Evolutionary conservation across 2,888 invertebrate species (phyloP).

Genomic region (Cephus pulcher): DNA sequence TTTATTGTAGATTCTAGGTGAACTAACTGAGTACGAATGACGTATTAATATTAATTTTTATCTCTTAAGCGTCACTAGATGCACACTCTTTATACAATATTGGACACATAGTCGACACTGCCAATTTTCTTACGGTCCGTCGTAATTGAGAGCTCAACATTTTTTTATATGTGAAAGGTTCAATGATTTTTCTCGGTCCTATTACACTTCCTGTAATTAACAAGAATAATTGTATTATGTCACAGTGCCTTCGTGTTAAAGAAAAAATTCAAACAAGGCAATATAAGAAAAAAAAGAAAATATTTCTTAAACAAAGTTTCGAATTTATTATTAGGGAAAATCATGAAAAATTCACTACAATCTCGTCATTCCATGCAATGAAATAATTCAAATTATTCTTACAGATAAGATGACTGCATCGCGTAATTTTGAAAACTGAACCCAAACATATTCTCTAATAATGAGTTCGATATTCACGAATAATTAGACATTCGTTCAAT

Average conservation of each 20-base stretch:
- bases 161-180: background rate
- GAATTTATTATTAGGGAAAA: too few species aligned
- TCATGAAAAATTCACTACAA: too few species aligned
- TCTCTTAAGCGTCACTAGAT: background rate
- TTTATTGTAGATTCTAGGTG: slow-evolving; percentile 40
- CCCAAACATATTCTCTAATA: too few species aligned
- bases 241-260: slow-evolving; percentile 3
- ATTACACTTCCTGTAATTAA: background rate
- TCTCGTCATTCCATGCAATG: too few species aligned
- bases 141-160: background rate
- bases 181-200: background rate
- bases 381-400: too few species aligned
- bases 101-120: slow-evolving; percentile 8
- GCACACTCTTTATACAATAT: slow-evolving; percentile 3
- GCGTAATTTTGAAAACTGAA: too few species aligned
- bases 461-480: too few species aligned
- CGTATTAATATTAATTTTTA: background rate
- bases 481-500: too few species aligned
- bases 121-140: slow-evolving; percentile 3
- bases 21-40: slow-evolving; percentile 12
- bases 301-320: too few species aligned
- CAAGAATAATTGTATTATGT: slow-evolving; percentile 11
- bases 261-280: background rate
- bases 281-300: too few species aligned
- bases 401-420: too few species aligned